Evolutionary conservation across 2,888 invertebrate genomes (phyloP).

Genomic region (Drosophila emarginata): DNA sequence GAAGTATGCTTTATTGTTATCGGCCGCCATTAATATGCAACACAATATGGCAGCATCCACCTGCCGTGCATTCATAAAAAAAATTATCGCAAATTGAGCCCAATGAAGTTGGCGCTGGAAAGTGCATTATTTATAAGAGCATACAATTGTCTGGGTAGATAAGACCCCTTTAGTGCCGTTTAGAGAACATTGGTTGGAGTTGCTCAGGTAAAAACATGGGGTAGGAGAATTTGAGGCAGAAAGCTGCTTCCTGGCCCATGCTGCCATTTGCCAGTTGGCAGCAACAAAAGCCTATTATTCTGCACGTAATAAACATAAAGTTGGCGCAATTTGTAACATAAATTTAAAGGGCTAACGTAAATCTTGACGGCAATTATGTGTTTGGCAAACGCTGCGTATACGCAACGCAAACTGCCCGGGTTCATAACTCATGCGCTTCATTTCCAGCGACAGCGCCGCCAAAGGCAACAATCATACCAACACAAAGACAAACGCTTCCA

Average conservation of each 20-base stretch:
- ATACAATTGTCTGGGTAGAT: conserved; percentile 62
- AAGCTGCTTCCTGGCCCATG: neutral
- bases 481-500: conserved; percentile 11
- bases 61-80: conserved; percentile 42
- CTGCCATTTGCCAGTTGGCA: conserved; percentile 29
- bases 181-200: conserved; percentile 19
- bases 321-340: conserved; percentile 75
- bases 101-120: conserved; percentile 60
- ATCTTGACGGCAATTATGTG: conserved; percentile 77
- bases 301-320: conserved; percentile 76
- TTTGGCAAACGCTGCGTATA: conserved; percentile 64
- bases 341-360: conserved; percentile 73
- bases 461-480: conserved; percentile 30
- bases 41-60: conserved; percentile 46
- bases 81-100: conserved; percentile 32
- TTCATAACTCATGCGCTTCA: conserved; percentile 74
- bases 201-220: neutral
- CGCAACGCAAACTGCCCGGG: conserved; percentile 50
- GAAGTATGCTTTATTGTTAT: conserved; percentile 64
- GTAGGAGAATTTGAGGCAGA: neutral
- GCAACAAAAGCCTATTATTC: conserved; percentile 74
- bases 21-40: conserved; percentile 59
- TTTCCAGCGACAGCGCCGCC: conserved; percentile 50
- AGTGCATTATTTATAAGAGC: conserved; percentile 61
- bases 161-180: conserved; percentile 59